Evolutionary conservation across 2,113 vertebrate genomes (phyloP).

Genomic region (Eulemur macaco): DNA sequence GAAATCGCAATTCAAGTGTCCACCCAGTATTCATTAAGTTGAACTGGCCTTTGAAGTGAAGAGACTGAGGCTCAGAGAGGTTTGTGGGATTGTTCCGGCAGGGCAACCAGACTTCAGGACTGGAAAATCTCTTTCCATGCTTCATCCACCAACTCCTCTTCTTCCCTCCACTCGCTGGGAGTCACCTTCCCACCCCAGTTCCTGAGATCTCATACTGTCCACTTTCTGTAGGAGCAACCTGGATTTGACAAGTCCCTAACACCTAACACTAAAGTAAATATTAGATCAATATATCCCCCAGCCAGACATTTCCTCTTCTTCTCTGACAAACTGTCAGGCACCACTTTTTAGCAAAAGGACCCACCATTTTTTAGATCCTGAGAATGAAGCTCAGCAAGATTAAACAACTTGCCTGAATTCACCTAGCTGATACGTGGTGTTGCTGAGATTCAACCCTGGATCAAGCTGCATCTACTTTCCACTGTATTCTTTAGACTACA

Average conservation of each 20-base stretch:
- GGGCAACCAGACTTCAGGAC: neutral
- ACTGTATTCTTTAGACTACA: neutral
- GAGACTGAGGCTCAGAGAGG: neutral
- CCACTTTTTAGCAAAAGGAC: neutral
- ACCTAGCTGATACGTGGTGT: neutral
- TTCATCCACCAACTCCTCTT: neutral
- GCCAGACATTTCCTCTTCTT: neutral
- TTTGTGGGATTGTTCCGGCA: neutral
- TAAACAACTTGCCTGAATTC: neutral
- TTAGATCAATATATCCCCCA: neutral
- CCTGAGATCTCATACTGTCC: neutral
- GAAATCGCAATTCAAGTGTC: neutral
- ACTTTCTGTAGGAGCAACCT: neutral
- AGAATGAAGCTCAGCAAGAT: neutral
- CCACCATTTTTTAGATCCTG: neutral
- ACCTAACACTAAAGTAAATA: slow-evolving; percentile 8
- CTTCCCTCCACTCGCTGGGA: neutral
- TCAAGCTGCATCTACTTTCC: neutral
- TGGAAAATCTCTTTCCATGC: neutral
- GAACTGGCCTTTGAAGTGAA: neutral
- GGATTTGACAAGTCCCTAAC: neutral
- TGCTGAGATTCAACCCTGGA: slow-evolving; percentile 22
- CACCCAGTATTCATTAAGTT: neutral
- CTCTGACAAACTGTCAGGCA: neutral
- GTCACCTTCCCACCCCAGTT: neutral